Evolutionary conservation across 1,140 invertebrate genomes (phyloP), one percentile per base, ranked within the genome.

Genomic region (Pseudobourletiella spinata): DNA sequence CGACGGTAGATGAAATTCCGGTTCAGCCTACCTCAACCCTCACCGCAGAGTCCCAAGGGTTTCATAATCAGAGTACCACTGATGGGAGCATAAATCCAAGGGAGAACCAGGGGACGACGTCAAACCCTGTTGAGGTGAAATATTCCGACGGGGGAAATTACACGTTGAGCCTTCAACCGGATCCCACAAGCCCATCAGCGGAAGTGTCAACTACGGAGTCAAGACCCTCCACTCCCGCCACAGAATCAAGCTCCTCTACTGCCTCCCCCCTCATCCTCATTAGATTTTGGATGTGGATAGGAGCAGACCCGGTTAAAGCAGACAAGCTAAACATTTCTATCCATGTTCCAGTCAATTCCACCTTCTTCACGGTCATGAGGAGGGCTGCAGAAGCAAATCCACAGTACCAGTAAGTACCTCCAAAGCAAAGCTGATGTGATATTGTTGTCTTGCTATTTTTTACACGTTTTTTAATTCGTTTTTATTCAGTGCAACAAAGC

Each of bases 341-440:
- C 65, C 80, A 80, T 0, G 82, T 84, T 2, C 81, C 84, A 3
- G 82, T 61, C 32, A 89, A 89, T 72, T 82, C 85, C 16, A 87
- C 85, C 2, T 91, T 92, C 74, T 91, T 88, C 73, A 83, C 82
- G 69, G 83, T 89, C 43, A 91, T 92, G 88, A 82, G 87, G 71
- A 80, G 85, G 73, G 88, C 88, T 0, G 86, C 88, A 50, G 85
- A 88, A 68, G 79, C 84, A 65, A 86, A 89, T 65, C 50, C 68
- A 8, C 58, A 70, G 51, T 77, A 72, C 54, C 71, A 70, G 76
- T 77, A 52, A 2, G 58, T 48, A 16, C 28, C 30, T 30, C n/a
- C n/a, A n/a, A n/a, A n/a, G 20, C 42, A 11, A 30, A 26, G 1
- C 30, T 52, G 3, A 2, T n/a, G n/a, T n/a, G n/a, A n/a, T n/a